A percentile compares a stretch with the other conserved stretches of the same genome.
These are phyloP conservation scores for Phrynosoma blainvillii DNA, from an alignment of 2,113 vertebrate genomes.

Conservation along the genomic window DNA sequence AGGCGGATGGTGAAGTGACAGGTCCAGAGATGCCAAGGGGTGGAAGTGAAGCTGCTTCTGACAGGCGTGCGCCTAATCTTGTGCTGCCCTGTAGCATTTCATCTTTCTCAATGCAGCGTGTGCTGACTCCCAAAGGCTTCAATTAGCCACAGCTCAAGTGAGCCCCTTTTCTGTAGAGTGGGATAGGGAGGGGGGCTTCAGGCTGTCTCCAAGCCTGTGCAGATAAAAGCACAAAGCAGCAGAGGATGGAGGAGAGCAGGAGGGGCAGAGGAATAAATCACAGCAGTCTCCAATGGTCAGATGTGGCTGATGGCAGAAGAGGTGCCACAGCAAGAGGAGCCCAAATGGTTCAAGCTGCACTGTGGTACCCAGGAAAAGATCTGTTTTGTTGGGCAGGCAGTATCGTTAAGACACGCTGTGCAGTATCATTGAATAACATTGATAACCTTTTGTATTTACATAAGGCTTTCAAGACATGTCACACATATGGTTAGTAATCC, in stretches of 20 bases:
- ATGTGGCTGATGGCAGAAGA: not conserved
- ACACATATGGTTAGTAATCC: not conserved
- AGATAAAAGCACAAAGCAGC: not conserved
- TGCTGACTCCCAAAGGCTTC: slow-evolving; percentile 20
- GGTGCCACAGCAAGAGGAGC: not conserved
- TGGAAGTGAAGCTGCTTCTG: slow-evolving; percentile 15
- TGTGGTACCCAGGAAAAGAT: not conserved
- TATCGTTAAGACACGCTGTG: not conserved
- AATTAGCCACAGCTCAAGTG: slow-evolving; percentile 13
- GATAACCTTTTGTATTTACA: not conserved
- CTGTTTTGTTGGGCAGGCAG: not conserved
- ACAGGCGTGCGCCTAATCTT: slow-evolving; percentile 7
- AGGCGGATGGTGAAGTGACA: slow-evolving; percentile 23
- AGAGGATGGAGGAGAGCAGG: not conserved
- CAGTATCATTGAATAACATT: too few relatives aligned
- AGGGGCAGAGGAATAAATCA: too few relatives aligned
- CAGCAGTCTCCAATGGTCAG: not conserved
- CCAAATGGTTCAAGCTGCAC: too few relatives aligned
- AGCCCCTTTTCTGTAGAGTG: not conserved
- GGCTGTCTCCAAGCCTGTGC: not conserved
- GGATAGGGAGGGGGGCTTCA: not conserved
- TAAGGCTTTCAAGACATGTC: not conserved
- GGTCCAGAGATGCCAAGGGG: slow-evolving; percentile 7
- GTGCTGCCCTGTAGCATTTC: slow-evolving; percentile 15
- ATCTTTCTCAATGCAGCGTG: slow-evolving; percentile 8